These are phyloP conservation scores for Hippocampus mohnikei DNA, from an alignment of 2,113 vertebrate genomes.

Conservation along the genomic window DNA sequence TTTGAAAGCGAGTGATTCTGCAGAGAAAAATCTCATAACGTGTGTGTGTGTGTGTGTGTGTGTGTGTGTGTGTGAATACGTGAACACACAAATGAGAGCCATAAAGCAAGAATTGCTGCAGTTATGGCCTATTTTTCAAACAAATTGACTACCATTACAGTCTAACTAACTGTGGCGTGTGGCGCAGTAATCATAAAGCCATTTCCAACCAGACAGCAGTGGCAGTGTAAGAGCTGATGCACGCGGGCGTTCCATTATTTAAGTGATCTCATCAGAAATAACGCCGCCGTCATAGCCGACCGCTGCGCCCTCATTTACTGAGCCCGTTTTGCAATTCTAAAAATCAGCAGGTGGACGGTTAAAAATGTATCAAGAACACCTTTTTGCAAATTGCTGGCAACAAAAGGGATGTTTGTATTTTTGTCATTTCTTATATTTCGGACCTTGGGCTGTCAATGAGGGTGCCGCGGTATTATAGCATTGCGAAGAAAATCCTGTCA, in stretches of 20 bases:
- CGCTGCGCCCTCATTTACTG: conserved; percentile 41
- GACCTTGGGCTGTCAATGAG: neutral
- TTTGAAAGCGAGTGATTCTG: conserved; percentile 27
- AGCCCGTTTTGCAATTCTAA: conserved; percentile 45
- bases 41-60: neutral
- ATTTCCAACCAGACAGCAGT: conserved; percentile 27
- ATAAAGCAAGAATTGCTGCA: conserved; percentile 34
- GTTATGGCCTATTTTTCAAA: conserved; percentile 44
- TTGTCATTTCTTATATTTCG: neutral
- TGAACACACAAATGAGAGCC: conserved; percentile 14
- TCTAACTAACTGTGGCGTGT: conserved; percentile 41
- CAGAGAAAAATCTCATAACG: conserved; percentile 43
- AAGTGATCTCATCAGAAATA: conserved; percentile 50
- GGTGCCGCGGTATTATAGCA: neutral
- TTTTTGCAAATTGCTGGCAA: conserved; percentile 25
- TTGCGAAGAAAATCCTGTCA: neutral
- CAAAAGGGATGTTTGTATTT: conserved; percentile 9
- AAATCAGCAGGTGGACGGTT: conserved; percentile 44
- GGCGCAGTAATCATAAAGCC: conserved; percentile 41
- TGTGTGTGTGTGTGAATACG: too few relatives aligned
- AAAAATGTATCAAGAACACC: conserved; percentile 22
- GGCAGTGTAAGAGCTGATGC: conserved; percentile 23
- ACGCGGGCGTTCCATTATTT: conserved; percentile 42
- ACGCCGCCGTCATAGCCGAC: conserved; percentile 37
- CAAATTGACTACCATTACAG: conserved; percentile 59